Conservation (phyloP, 2,113 vertebrate species). For the Mohoua ochrocephala region DNA sequence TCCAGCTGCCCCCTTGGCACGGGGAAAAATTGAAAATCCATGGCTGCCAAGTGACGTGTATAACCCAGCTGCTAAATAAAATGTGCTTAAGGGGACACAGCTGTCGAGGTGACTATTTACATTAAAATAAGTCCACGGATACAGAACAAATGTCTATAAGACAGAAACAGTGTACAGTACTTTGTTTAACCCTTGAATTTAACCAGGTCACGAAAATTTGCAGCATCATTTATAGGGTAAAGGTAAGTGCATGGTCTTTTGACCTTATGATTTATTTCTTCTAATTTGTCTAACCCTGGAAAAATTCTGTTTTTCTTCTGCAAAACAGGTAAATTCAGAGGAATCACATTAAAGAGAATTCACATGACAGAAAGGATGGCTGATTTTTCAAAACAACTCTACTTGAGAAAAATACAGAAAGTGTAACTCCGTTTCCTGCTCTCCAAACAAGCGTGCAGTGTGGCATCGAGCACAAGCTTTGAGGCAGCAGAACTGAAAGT, state of each 20-base stretch:
- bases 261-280: neutral
- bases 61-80: slow-evolving; percentile 86
- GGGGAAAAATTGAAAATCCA: slow-evolving; percentile 72
- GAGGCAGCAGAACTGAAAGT: neutral
- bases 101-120: slow-evolving; percentile 78
- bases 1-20: slow-evolving; percentile 82
- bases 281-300: neutral
- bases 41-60: slow-evolving; percentile 81
- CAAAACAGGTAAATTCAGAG: neutral
- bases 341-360: neutral
- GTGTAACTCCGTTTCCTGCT: neutral
- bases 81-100: slow-evolving; percentile 81
- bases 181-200: slow-evolving; percentile 62
- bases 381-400: neutral
- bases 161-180: slow-evolving; percentile 45
- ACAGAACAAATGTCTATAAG: slow-evolving; percentile 68
- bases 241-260: neutral
- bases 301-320: neutral
- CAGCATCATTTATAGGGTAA: neutral
- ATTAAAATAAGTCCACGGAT: slow-evolving; percentile 72
- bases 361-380: neutral
- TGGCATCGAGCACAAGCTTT: neutral
- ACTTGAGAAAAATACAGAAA: neutral
- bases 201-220: neutral
- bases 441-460: neutral